Percentiles rank a stretch among this genome's conserved stretches.
Evolutionary conservation across 1,140 invertebrate species (phyloP).

Genomic region (Papilio aristodemus): DNA sequence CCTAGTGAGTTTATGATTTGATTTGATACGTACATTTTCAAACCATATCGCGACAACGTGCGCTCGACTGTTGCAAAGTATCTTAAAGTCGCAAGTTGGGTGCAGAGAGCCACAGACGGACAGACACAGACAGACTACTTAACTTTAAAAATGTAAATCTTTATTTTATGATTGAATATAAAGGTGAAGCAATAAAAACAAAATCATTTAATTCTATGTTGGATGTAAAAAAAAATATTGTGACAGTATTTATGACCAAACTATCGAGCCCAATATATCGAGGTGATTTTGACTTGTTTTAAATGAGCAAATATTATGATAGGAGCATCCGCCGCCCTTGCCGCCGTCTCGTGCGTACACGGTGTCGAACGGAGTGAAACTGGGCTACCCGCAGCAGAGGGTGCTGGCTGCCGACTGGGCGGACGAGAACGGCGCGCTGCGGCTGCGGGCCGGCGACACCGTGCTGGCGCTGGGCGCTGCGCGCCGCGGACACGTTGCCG

Average conservation of each 20-base stretch:
- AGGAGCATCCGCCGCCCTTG: slow-evolving; percentile 94
- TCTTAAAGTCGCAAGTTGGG: too few species aligned
- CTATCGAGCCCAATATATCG: too few species aligned
- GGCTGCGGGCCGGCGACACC: slow-evolving; percentile 74
- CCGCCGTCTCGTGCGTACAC: slow-evolving; percentile 94
- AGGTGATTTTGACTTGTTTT: too few species aligned
- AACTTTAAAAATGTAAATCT: too few species aligned
- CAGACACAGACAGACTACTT: too few species aligned
- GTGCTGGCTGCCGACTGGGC: slow-evolving; percentile 94
- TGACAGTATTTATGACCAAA: too few species aligned
- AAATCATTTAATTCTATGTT: too few species aligned
- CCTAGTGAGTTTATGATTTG: slow-evolving; percentile 85
- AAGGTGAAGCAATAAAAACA: too few species aligned
- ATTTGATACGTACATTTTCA: background rate
- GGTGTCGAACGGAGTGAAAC: slow-evolving; percentile 94
- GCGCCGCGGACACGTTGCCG: slow-evolving; percentile 60
- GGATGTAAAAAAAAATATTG: too few species aligned
- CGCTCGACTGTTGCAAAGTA: too few species aligned
- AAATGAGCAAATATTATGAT: slow-evolving; percentile 78
- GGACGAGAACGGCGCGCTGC: slow-evolving; percentile 74
- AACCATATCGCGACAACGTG: background rate
- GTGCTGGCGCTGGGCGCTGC: slow-evolving; percentile 71
- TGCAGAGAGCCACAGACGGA: too few species aligned
- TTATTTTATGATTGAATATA: too few species aligned
- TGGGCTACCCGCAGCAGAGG: slow-evolving; percentile 94